Percentiles rank a stretch among this genome's conserved stretches.
Evolutionary conservation across 1,140 invertebrate species (phyloP).

Genomic region (Oppia nitens): DNA sequence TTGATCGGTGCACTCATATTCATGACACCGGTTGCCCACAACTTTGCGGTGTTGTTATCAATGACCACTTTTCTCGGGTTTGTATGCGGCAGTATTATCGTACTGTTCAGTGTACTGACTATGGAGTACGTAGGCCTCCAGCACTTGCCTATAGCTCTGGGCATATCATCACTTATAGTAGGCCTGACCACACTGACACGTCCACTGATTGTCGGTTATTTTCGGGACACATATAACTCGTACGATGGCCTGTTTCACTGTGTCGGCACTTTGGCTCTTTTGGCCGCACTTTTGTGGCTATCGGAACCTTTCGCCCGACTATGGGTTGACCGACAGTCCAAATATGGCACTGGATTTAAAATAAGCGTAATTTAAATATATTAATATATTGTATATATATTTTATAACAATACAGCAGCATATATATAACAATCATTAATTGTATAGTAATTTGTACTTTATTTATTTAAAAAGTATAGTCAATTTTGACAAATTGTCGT

Average conservation of each 20-base stretch:
- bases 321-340: background rate
- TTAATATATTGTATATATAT: no score
- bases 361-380: background rate
- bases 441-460: no score
- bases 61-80: slow-evolving; percentile 10
- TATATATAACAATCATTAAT: no score
- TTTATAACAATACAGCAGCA: no score
- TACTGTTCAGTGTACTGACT: slow-evolving; percentile 18
- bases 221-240: slow-evolving; percentile 18
- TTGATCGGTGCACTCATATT: slow-evolving; percentile 12
- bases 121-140: slow-evolving; percentile 18
- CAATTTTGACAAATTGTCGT: no score
- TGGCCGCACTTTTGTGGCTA: slow-evolving; percentile 19
- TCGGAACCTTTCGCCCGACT: slow-evolving; percentile 15
- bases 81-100: slow-evolving; percentile 14
- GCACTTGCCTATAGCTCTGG: slow-evolving; percentile 16
- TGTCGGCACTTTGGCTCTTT: slow-evolving; percentile 15
- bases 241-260: slow-evolving; percentile 20
- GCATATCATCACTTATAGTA: slow-evolving; percentile 14
- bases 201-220: slow-evolving; percentile 20
- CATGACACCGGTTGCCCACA: slow-evolving; percentile 10
- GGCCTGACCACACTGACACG: slow-evolving; percentile 16
- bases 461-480: no score
- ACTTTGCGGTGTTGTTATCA: background rate
- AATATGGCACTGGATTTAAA: background rate